Base-by-base conservation (phyloP, 2,113 vertebrate species). In the Myiagra hebetior region DNA sequence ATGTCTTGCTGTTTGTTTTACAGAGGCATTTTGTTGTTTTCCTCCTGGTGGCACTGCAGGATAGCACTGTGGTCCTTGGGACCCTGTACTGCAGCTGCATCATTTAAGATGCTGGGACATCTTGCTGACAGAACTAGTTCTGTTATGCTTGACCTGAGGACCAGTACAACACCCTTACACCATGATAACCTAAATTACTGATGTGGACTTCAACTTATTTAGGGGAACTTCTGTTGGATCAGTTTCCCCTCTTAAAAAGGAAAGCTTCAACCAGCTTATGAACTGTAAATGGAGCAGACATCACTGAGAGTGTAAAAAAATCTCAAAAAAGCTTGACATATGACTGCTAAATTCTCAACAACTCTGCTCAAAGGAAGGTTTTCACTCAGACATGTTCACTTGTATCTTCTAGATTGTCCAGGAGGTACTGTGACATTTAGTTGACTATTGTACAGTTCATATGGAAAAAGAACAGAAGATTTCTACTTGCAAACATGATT, bases 21-120 rank as follows among this genome's bases (percentile, higher is more conserved):
- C 5, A 15, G 24, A 85, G 13, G 69, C 35, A 26, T 87, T 91
- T 85, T 85, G 69, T 85, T 91, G 69, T 85, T 95, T 94, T 93
- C 94, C 87, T 95, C 65, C 81, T 89, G 90, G 87, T 93, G 87
- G 93, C 94, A 91, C 74, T 93, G 87, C 24, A 85, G 78, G 92
- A 85, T 52, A 87, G 70, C 46, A 31, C 44, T 39, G 33, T 52
- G 69, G 35, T 52, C 12, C 3, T 3, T 21, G 44, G 37, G 68
- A 15, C 15, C 49, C 24, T 18, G 23, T 20, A 22, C 57, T 57
- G 47, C 69, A 67, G 50, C 76, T 75, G 35, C 70, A 82, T 63
- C 22, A 11, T 31, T 56, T 41, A 41, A 59, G 37, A 57, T 53
- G 65, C 46, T 46, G 93, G 18, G 28, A n/a, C 79, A 63, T 35